Base-by-base conservation (phyloP, 2,113 vertebrate genomes). In the Orcinus orca region DNA sequence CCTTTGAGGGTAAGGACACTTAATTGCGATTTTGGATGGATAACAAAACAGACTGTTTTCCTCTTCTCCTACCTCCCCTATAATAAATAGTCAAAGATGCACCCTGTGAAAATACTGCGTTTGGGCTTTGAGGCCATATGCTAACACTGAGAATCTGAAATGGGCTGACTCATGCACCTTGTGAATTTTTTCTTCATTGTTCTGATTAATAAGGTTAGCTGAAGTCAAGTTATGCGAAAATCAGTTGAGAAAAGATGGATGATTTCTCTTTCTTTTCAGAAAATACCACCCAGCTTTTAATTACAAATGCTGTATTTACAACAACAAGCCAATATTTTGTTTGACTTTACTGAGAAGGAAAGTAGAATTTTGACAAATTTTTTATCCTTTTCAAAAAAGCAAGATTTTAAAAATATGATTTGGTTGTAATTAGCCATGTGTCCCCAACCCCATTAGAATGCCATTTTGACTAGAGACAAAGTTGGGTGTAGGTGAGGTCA, bases 161-260 rank as follows among this genome's bases (percentile, higher is more conserved):
- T 33, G 65, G 73, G 41, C 68, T 26, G 96, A 97, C 60, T 97
- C 60, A 93, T 96, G 12, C 13, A 93, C 89, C 97, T 97, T 88
- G 98, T 92, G 91, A 97, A 97, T 71, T 90, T 68, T 93, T 84
- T 71, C 58, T 67, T 92, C 83, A 84, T 95, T 71, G 92, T 90
- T 50, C 82, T 96, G 93, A 84, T 97, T 98, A 98, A 94, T 65
- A 95, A 96, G 87, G 38, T 95, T 89, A 85, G 90, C 44, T 85
- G 95, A 97, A 98, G 67, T 95, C 23, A 76, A 11, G 62, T 96
- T 95, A 96, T 96, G 97, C 93, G 94, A 97, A 70, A 89, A 80
- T 88, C 80, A 41, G 85, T 97, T 97, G 77, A 92, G 93, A 91
- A 90, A 95, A 96, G 88, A 73, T 0, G 9, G 13, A 82, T 83